phyloP scores from a whole-genome alignment of 2,113 vertebrate genomes.

The Siniperca knerii region DNA sequence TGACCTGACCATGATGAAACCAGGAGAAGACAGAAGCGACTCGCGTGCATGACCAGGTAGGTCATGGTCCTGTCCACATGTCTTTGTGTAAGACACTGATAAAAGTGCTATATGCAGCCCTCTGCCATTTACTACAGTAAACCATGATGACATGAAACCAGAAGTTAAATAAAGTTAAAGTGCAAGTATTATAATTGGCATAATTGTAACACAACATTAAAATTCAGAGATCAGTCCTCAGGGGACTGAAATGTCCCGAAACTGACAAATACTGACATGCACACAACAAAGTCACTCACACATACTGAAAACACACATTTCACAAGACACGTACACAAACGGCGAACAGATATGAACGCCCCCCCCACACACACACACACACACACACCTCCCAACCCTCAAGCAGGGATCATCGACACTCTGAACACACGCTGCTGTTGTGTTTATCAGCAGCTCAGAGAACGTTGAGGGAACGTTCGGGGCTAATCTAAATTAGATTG shows the following conservation, averaged over 20 bases:
- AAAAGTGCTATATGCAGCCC: too few relatives aligned
- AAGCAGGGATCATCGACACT: slow-evolving; percentile 12
- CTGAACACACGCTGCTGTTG: slow-evolving; percentile 21
- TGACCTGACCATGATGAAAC: too few relatives aligned
- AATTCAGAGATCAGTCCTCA: too few relatives aligned
- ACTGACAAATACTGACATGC: too few relatives aligned
- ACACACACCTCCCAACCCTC: background rate
- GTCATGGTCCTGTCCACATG: too few relatives aligned
- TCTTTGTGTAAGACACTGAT: too few relatives aligned
- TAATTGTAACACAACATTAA: too few relatives aligned
- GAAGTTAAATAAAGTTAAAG: background rate
- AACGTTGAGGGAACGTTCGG: slow-evolving; percentile 35
- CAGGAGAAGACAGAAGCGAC: too few relatives aligned
- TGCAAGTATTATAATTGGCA: too few relatives aligned
- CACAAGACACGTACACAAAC: background rate
- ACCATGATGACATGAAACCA: background rate
- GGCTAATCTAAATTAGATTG: slow-evolving; percentile 66
- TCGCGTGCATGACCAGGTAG: too few relatives aligned
- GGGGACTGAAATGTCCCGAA: background rate
- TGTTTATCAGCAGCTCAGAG: slow-evolving; percentile 49
- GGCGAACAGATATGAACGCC: background rate
- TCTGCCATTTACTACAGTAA: background rate
- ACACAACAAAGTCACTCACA: too few relatives aligned
- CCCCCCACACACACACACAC: background rate
- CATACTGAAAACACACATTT: background rate